Conservation (phyloP, 1,140 invertebrate genomes). For the Apis florea region DNA sequence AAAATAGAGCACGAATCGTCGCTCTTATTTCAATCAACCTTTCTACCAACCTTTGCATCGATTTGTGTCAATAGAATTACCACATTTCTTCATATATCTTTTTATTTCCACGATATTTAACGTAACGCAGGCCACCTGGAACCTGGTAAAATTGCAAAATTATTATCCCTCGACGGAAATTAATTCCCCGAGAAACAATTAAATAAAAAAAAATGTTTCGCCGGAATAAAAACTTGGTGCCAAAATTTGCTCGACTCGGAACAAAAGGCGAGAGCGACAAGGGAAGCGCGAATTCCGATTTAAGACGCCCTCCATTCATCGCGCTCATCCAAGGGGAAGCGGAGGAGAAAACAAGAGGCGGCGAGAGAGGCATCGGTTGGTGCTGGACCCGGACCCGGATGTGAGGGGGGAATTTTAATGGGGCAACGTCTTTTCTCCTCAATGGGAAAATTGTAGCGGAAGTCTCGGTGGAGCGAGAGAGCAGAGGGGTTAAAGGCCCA, state of each 20-base stretch:
- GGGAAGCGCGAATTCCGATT: conserved; percentile 23
- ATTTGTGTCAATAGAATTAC: too few relatives aligned
- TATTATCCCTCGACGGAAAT: too few relatives aligned
- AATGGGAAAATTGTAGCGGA: conserved; percentile 74
- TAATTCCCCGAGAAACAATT: too few relatives aligned
- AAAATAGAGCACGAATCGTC: too few relatives aligned
- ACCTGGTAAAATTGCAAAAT: too few relatives aligned
- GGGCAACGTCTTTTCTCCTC: conserved; percentile 52
- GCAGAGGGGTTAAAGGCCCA: conserved; percentile 69
- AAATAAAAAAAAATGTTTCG: too few relatives aligned
- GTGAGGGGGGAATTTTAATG: conserved; percentile 57
- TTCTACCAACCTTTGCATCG: too few relatives aligned
- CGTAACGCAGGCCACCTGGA: too few relatives aligned
- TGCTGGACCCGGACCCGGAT: neutral
- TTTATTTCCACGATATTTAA: too few relatives aligned
- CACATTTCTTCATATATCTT: too few relatives aligned
- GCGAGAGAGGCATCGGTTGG: neutral
- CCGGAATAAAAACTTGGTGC: neutral
- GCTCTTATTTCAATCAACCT: too few relatives aligned
- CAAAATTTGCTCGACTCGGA: neutral
- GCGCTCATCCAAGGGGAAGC: conserved; percentile 34
- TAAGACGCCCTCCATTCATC: conserved; percentile 19
- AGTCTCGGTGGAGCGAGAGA: conserved; percentile 58
- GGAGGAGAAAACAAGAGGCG: conserved; percentile 47
- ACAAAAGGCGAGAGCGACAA: conserved; percentile 1